Base-by-base conservation (phyloP, 2,888 invertebrate genomes). In the Mesorhabditis sp. region DNA sequence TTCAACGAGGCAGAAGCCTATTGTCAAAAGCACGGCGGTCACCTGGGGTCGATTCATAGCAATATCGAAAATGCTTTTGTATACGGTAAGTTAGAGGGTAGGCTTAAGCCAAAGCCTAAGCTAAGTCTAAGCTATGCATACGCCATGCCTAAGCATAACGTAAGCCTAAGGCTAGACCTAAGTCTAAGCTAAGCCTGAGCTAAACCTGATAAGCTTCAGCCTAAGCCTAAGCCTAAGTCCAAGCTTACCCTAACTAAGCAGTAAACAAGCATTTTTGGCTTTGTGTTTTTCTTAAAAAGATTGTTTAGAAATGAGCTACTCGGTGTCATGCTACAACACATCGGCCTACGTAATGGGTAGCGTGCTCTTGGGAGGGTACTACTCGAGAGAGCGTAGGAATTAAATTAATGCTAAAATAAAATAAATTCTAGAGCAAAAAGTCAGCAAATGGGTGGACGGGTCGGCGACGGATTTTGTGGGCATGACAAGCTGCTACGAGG, bases 41-140 rank as follows among this genome's bases (percentile, higher is more conserved):
- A 50, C n/a, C n/a, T 50, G 58, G n/a, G 10, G 10, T 50, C 58
- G n/a, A 50, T 50, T 50, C 58, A 50, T 50, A 50, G n/a, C 58
- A 50, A 50, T 50, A n/a, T 50, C 1, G 58, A 50, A 2, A 50
- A 50, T n/a, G 58, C 58, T 10, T 50, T 50, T 50, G 2, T 50
- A 13, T 50, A 13, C n/a, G 58, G 58, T 50, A 50, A 50, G 13
- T n/a, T n/a, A n/a, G n/a, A n/a, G n/a, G n/a, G n/a, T n/a, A n/a
- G n/a, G n/a, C n/a, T n/a, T n/a, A n/a, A n/a, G n/a, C n/a, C n/a
- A n/a, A n/a, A 28, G 28, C 28, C 28, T 28, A 28, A 28, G 28
- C 28, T 2, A 28, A 28, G 28, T 2, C 1, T 28, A 28, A 28
- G 28, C 28, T 28, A 28, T 28, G 28, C 28, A 1, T 28, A 28